Base-by-base conservation (phyloP, 1,140 invertebrate genomes). In the Drosophila mauritiana region DNA sequence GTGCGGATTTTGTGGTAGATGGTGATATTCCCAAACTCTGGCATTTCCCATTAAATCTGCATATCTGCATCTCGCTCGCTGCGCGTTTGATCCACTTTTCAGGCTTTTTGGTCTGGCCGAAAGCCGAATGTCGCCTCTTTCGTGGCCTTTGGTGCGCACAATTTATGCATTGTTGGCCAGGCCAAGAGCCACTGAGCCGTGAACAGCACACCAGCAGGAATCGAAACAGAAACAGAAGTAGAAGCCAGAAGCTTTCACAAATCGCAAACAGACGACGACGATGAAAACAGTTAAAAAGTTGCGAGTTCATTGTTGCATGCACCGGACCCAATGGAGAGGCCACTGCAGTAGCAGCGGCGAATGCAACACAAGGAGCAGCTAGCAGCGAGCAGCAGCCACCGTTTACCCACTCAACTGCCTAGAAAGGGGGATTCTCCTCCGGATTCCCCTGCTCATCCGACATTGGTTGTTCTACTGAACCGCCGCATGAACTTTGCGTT, bases 261-360 rank as follows among this genome's bases (percentile, higher is more conserved):
- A 85, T 85, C 74, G 82, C 82, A 86, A 80, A 77, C 59, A 79
- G 79, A 69, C 83, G 73, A 67, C 56, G 48, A 76, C 68, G 77
- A 54, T 57, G 70, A 65, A 85, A 83, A 88, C 84, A 83, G 84
- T 88, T 86, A 83, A 86, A 75, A 82, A 83, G 79, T 89, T 88
- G 83, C 83, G 84, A 88, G 83, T 89, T 88, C 83, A 88, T 89
- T 88, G 83, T 80, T 70, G 83, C 83, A 89, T 89, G 80, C 84
- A 73, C 11, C 45, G 59, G 42, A 46, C 43, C 40, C 37, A 55
- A 56, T 49, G 70, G 31, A 36, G 59, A 43, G 45, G 63, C 57
- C 48, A 49, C 27, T 42, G 40, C 40, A 17, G n/a, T 49, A 22
- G 48, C 37, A 34, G 39, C 55, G 40, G 55, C 54, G 13, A 58